Base-by-base conservation (phyloP, 2,888 invertebrate genomes). In the Callimorpha dominula region DNA sequence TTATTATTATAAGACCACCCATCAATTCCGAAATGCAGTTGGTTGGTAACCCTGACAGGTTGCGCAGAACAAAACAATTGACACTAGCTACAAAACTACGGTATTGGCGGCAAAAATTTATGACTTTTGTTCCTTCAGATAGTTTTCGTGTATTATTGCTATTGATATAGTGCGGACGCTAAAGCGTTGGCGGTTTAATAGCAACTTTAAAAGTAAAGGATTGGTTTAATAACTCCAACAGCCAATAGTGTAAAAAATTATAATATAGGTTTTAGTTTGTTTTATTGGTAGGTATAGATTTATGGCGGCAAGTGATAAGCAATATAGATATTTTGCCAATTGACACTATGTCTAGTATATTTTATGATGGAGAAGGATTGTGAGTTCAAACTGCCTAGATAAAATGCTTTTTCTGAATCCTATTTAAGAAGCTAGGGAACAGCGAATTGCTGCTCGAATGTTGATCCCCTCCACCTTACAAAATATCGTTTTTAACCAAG, bases 51-150 rank as follows among this genome's bases (percentile, higher is more conserved):
- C 71, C 74, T 75, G 42, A 66, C 46, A 71, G 42, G n/a, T 73
- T 40, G 57, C 64, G 50, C 31, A 40, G 83, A 86, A 86, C 91
- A 89, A 92, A 93, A 94, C 94, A 93, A 93, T 94, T 91, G 93
- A 93, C 94, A 92, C 91, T 87, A 85, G 88, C 86, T 85, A 89
- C 90, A 81, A 86, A 83, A 90, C 86, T 89, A 86, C 85, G 86
- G 89, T 86, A 86, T 86, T 87, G 90, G 87, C 83, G 84, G 89
- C 86, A 90, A 91, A 91, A 93, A 94, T 93, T 93, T 94, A 94
- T 92, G 92, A 92, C 88, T 94, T 92, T 93, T 92, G 93, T 89
- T 94, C 90, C 89, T 88, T 87, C 85, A 87, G 89, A 91, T 91
- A 92, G 93, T 94, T 94, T 80, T 86, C 79, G 70, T 84, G 87